Percentiles rank a stretch among this genome's conserved stretches.
Conservation (phyloP, 2,113 vertebrate genomes). For the Nyctereutes procyonoides region DNA sequence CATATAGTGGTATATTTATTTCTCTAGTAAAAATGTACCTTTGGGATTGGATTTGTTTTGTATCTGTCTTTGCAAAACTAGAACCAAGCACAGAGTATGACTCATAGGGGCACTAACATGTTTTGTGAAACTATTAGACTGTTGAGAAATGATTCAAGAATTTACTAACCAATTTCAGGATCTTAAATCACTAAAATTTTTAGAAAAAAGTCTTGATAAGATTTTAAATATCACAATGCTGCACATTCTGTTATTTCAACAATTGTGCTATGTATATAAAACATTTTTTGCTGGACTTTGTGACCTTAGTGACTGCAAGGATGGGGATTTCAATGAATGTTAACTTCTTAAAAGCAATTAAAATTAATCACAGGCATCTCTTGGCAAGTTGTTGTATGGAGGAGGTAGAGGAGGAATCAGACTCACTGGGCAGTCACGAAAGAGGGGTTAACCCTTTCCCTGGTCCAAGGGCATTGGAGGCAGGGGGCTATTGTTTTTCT, state of each 20-base stretch:
- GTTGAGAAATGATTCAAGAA: neutral
- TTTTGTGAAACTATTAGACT: neutral
- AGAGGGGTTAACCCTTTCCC: no score
- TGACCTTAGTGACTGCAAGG: neutral
- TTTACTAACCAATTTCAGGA: neutral
- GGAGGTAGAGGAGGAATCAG: neutral
- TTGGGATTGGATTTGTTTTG: neutral
- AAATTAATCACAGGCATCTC: neutral
- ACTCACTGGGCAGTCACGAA: neutral
- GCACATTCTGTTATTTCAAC: neutral
- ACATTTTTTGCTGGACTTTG: neutral
- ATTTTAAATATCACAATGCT: neutral
- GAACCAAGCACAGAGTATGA: neutral
- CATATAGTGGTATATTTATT: neutral
- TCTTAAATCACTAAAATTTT: neutral
- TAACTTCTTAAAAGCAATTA: neutral
- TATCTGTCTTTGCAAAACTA: slow-evolving; percentile 23
- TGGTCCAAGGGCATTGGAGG: neutral
- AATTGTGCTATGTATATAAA: neutral
- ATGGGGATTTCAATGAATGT: neutral
- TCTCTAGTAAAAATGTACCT: neutral
- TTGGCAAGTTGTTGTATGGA: neutral
- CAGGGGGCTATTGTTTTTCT: neutral
- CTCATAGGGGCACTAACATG: neutral
- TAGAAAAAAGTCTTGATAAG: neutral